phyloP scores from a whole-genome alignment of 1,140 invertebrate species.

The Drosophila dunni region DNA sequence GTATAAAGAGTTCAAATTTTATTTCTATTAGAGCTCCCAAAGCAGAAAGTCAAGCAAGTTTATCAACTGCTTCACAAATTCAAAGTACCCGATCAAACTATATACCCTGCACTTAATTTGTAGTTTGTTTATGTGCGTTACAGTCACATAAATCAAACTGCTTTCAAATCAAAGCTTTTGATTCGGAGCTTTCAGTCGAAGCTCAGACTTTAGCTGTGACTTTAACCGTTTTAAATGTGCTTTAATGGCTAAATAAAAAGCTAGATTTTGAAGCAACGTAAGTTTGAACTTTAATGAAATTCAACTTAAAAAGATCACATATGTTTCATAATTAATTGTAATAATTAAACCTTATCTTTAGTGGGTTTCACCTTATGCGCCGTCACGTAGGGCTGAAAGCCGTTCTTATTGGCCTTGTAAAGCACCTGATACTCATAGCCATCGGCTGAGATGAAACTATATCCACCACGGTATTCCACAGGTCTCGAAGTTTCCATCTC shows the following conservation, averaged over 20 bases:
- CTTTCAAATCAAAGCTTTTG: background rate
- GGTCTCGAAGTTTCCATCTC: conserved; percentile 44
- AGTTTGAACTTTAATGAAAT: background rate
- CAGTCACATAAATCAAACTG: conserved; percentile 24
- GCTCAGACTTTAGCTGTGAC: conserved; percentile 17
- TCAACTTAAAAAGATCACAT: background rate
- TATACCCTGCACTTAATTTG: background rate
- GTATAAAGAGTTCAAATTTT: background rate
- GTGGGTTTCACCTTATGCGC: conserved; percentile 67
- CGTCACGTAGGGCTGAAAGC: conserved; percentile 89
- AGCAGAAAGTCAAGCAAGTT: background rate
- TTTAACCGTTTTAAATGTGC: conserved; percentile 1
- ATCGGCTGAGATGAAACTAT: conserved; percentile 89
- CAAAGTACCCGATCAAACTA: background rate
- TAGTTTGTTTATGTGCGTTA: conserved; percentile 10
- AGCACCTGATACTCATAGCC: conserved; percentile 88
- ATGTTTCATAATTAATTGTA: background rate
- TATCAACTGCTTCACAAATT: background rate
- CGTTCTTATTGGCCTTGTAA: conserved; percentile 90
- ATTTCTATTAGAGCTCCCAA: background rate
- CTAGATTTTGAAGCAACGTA: too few relatives aligned
- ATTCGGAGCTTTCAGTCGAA: conserved; percentile 4
- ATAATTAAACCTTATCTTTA: conserved; percentile 28
- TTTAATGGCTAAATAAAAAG: background rate
- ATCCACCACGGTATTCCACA: conserved; percentile 86